phyloP scores from a whole-genome alignment of 2,113 vertebrate species.

The Lota lota region DNA sequence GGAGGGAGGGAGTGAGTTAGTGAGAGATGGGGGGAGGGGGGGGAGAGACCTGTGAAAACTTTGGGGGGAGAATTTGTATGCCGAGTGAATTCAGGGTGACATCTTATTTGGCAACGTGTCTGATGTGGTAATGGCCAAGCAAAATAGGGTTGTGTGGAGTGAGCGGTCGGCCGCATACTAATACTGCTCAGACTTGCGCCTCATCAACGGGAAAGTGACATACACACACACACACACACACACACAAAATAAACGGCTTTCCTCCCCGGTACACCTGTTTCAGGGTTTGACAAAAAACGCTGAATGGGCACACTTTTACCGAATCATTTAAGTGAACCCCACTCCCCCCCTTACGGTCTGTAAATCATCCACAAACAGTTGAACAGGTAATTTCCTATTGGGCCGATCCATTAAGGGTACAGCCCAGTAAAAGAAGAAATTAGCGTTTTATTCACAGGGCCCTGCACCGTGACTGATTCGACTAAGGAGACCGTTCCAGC shows the following conservation, averaged over 20 bases:
- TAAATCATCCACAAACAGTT: slow-evolving; percentile 33
- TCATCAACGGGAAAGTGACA: no score
- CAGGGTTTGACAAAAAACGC: background rate
- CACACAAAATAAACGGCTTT: no score
- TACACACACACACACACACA: no score
- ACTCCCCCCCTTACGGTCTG: background rate
- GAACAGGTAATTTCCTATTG: slow-evolving; percentile 42
- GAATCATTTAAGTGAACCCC: background rate
- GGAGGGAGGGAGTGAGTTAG: no score
- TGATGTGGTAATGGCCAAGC: slow-evolving; percentile 26
- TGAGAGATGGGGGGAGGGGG: no score
- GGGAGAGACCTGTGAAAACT: slow-evolving; percentile 2
- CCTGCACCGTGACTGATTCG: slow-evolving; percentile 40
- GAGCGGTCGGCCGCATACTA: no score
- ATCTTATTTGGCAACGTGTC: slow-evolving; percentile 30
- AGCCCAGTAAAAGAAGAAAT: background rate
- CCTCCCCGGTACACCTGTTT: no score
- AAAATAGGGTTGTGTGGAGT: background rate
- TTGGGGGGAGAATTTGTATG: slow-evolving; percentile 9
- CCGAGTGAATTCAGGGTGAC: slow-evolving; percentile 33
- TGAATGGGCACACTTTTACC: background rate
- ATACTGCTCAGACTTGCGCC: no score
- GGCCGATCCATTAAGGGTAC: slow-evolving; percentile 19
- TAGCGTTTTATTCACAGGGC: slow-evolving; percentile 26
- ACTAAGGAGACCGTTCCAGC: slow-evolving; percentile 28